These are phyloP conservation scores for Drosophila simulans DNA, from an alignment of 1,140 invertebrate genomes.

Conservation along the genomic window DNA sequence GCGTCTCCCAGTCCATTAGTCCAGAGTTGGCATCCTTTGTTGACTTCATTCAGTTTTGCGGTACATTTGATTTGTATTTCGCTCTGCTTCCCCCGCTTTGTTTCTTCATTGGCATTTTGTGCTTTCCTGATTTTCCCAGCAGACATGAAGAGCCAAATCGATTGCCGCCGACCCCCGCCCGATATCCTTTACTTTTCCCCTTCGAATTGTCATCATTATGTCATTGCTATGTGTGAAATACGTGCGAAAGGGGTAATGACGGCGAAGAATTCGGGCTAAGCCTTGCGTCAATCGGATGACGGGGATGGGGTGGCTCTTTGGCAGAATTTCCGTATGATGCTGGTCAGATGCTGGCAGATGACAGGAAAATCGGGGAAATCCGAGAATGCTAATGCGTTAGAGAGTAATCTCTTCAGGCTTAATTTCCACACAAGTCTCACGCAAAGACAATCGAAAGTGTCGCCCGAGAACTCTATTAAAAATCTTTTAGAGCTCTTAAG, in stretches of 20 bases:
- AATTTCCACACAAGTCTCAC: slow-evolving; percentile 72
- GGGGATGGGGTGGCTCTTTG: not conserved
- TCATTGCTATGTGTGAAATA: slow-evolving; percentile 48
- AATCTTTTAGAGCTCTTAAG: slow-evolving; percentile 74
- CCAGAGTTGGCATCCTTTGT: slow-evolving; percentile 68
- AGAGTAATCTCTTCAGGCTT: slow-evolving; percentile 58
- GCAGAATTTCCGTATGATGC: slow-evolving; percentile 4
- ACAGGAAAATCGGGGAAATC: not conserved
- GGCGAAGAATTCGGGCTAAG: slow-evolving; percentile 32
- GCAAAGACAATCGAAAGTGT: slow-evolving; percentile 83
- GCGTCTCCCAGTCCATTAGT: slow-evolving; percentile 53
- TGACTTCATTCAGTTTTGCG: slow-evolving; percentile 81
- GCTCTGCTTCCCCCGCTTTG: slow-evolving; percentile 50
- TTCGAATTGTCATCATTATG: slow-evolving; percentile 71
- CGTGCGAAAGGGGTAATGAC: slow-evolving; percentile 31
- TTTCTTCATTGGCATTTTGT: slow-evolving; percentile 60
- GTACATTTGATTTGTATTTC: slow-evolving; percentile 81
- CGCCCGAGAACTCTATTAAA: slow-evolving; percentile 83
- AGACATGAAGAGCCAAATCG: slow-evolving; percentile 28
- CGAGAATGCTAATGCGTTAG: slow-evolving; percentile 5
- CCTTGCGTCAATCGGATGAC: slow-evolving; percentile 6
- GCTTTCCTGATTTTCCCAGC: slow-evolving; percentile 42
- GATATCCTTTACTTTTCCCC: slow-evolving; percentile 23
- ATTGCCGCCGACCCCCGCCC: slow-evolving; percentile 32
- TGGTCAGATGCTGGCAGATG: slow-evolving; percentile 2